phyloP scores from a whole-genome alignment of 2,797 vertebrate genomes.

The Hydrophis major region DNA sequence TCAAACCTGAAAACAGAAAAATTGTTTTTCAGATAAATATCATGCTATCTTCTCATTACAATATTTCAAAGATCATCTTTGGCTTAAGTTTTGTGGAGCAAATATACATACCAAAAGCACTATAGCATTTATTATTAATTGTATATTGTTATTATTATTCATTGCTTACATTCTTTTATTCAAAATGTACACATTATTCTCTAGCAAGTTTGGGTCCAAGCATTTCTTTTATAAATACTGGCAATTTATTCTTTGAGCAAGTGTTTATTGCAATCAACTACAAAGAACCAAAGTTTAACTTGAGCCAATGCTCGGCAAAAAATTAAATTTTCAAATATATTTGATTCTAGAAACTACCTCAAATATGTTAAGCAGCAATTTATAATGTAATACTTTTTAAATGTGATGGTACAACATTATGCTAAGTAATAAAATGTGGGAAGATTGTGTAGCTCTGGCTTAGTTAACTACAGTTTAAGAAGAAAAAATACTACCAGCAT shows the following conservation, averaged over 20 bases:
- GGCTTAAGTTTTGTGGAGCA: background rate
- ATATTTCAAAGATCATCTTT: background rate
- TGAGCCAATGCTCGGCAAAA: background rate
- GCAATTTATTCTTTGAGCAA: background rate
- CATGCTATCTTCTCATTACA: background rate
- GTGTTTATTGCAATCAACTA: background rate
- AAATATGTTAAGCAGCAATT: background rate
- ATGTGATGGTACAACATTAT: background rate
- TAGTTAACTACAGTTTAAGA: background rate
- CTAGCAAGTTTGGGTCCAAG: background rate
- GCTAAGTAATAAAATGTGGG: background rate
- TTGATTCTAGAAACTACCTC: background rate
- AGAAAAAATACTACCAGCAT: background rate
- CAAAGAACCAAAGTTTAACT: background rate
- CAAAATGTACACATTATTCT: background rate
- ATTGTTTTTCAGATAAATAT: background rate
- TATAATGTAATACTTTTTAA: background rate
- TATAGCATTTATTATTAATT: background rate
- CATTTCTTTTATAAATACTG: background rate
- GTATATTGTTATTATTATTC: background rate
- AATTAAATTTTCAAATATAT: background rate
- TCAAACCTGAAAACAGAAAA: background rate
- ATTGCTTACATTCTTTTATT: background rate
- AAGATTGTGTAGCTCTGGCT: background rate
- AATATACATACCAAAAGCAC: background rate